Evolutionary conservation across 2,797 vertebrate genomes (phyloP), one percentile per base, ranked within the genome.

Genomic region (Alectoris magna): DNA sequence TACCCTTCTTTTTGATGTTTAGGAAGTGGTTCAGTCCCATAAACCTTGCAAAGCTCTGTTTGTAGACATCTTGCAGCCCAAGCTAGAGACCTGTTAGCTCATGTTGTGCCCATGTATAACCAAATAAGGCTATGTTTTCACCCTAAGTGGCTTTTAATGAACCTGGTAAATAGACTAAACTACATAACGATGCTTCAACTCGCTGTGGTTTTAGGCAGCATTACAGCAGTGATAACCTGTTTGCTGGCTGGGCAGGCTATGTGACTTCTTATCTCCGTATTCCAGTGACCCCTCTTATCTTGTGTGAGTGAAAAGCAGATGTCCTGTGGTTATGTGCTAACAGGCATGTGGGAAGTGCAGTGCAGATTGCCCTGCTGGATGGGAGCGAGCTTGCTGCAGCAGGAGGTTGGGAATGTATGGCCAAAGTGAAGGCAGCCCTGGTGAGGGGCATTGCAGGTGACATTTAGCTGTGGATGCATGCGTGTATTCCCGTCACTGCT

Each of bases 41-140:
- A 66, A 98, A 82, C 56, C 97, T 95, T 14, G 94, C 87, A 80
- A 95, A 96, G 21, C 95, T 96, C 95, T 96, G 78, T 77, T 96
- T 91, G 6, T 97, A 97, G 48, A 96, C 84, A 68, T 96, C 94
- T 26, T 96, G 90, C 44, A 96, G 86, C 34, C 96, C 73, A 73
- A 97, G 95, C 46, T 89, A 96, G 59, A 97, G 62, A 31, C 87
- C 78, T 89, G 92, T 88, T 41, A 92, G 74, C 51, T 95, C 69
- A 4, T 68, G 91, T 17, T 94, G 95, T 68, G 87, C 89, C 94
- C 96, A 36, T 9, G 17, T 8, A n/a, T 6, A 8, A 48, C n/a
- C 67, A 44, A 21, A 4, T 5, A 41, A 29, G 38, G 16, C 41
- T 22, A 26, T 38, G 0, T 24, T 62, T 53, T 79, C 2, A 2